These are phyloP conservation scores for Phorcus lineatus DNA, from an alignment of 2,888 invertebrate species.

Conservation along the genomic window DNA sequence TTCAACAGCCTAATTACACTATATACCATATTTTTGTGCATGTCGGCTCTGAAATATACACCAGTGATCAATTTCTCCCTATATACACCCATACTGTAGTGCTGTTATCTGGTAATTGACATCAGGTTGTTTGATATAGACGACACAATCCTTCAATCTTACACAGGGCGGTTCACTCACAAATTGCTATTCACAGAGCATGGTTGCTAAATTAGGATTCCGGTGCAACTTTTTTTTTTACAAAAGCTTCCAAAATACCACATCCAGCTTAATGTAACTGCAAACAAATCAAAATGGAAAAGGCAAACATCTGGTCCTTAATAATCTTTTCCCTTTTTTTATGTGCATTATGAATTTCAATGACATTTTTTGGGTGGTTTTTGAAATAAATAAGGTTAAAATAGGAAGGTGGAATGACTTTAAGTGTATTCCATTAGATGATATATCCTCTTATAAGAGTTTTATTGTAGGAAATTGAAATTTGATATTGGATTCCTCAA, in stretches of 20 bases:
- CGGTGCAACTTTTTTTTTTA: neutral
- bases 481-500: too few relatives aligned
- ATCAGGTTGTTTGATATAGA: neutral
- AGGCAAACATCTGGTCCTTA: neutral
- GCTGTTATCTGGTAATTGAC: neutral
- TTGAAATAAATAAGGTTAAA: too few relatives aligned
- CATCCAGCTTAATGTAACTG: neutral
- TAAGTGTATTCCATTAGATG: too few relatives aligned
- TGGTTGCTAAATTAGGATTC: neutral
- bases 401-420: too few relatives aligned
- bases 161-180: neutral
- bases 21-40: too few relatives aligned
- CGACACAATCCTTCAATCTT: slow-evolving; percentile 1
- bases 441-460: too few relatives aligned
- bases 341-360: too few relatives aligned
- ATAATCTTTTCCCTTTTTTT: too few relatives aligned
- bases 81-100: neutral
- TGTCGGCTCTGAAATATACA: neutral
- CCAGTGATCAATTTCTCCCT: neutral
- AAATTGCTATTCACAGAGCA: neutral
- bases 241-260: neutral
- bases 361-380: too few relatives aligned
- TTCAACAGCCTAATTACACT: too few relatives aligned
- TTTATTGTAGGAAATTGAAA: too few relatives aligned
- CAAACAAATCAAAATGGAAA: slow-evolving; percentile 1